Percentiles rank a stretch among this genome's conserved stretches.
Evolutionary conservation across 2,797 vertebrate species (phyloP).

Genomic region (Thalassophryne amazonica): DNA sequence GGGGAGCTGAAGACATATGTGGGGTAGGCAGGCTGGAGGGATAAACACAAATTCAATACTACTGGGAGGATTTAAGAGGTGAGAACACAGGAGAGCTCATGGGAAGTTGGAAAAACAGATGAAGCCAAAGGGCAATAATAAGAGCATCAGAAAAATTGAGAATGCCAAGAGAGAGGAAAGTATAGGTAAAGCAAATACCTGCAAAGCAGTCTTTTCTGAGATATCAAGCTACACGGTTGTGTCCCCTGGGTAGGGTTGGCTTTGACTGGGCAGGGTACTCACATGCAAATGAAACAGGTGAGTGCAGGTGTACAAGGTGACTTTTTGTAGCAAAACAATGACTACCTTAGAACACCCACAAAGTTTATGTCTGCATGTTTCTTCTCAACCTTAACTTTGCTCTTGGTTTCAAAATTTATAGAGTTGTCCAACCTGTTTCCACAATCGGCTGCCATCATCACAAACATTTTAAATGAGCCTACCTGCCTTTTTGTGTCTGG

Average conservation of each 20-base stretch:
- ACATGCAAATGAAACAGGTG: conserved; percentile 55
- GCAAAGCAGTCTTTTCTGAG: conserved; percentile 3
- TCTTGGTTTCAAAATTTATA: conserved; percentile 10
- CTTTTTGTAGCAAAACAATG: conserved; percentile 21
- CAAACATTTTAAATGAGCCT: not conserved
- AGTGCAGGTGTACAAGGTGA: conserved; percentile 19
- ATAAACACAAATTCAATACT: conserved; percentile 60
- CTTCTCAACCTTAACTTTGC: not conserved
- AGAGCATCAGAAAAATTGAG: conserved; percentile 14
- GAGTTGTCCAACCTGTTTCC: conserved; percentile 17
- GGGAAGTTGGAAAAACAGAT: conserved; percentile 44
- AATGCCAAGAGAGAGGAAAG: conserved; percentile 10
- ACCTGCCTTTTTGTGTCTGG: not conserved
- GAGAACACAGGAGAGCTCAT: conserved; percentile 18
- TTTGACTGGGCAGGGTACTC: conserved; percentile 45
- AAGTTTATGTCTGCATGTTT: conserved; percentile 5
- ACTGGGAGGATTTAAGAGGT: conserved; percentile 61
- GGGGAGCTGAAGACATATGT: conserved; percentile 31
- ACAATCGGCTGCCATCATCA: conserved; percentile 1
- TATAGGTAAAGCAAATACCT: conserved; percentile 14
- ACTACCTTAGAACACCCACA: not conserved
- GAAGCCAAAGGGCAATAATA: conserved; percentile 21
- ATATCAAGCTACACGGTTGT: conserved; percentile 24
- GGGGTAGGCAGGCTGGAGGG: conserved; percentile 36
- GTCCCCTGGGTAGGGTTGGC: conserved; percentile 27